Base-by-base conservation (phyloP, 2,797 vertebrate genomes). In the Lateolabrax maculatus region DNA sequence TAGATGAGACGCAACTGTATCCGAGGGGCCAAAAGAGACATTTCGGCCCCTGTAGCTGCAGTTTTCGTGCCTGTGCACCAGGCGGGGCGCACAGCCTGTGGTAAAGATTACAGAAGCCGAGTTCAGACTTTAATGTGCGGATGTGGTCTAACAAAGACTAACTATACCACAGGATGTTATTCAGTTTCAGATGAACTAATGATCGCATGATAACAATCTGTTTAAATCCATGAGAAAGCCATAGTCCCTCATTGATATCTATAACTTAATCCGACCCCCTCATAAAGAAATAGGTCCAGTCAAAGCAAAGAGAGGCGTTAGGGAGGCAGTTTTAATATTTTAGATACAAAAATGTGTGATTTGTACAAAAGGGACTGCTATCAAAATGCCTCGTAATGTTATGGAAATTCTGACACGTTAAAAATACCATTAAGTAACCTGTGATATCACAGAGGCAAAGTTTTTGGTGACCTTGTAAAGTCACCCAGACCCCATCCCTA, bases 31-130 rank as follows among this genome's bases (percentile, higher is more conserved):
- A 69, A 18, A 8, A 16, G 8, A 57, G 34, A 49, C 1, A 36
- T 4, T 56, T 55, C 0, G 7, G 29, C 49, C 9, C 76, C 58
- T 36, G 4, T 1, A 9, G 66, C 39, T 94, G 93, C 84, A 93
- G 80, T 94, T 62, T 76, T 63, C 34, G 0, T 6, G 23, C 29
- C 25, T 25, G 65, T 77, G 79, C 94, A 80, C 85, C 87, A 94
- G 93, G 93, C 71, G 92, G 94, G 43, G 92, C 84, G 41, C 92
- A 75, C 63, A 61, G 66, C 57, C 89, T 56, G 72, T 18, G 25
- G 13, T 43, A 71, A 36, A 41, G 19, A 62, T n/a, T 10, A 1
- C 5, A 74, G 41, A 31, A 3, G 1, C 21, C 9, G 34, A 53
- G 16, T 21, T 51, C 5, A 44, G 11, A 8, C 19, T 34, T 0